Base-by-base conservation (phyloP, 1,140 invertebrate species). In the Babylonia areolata region DNA sequence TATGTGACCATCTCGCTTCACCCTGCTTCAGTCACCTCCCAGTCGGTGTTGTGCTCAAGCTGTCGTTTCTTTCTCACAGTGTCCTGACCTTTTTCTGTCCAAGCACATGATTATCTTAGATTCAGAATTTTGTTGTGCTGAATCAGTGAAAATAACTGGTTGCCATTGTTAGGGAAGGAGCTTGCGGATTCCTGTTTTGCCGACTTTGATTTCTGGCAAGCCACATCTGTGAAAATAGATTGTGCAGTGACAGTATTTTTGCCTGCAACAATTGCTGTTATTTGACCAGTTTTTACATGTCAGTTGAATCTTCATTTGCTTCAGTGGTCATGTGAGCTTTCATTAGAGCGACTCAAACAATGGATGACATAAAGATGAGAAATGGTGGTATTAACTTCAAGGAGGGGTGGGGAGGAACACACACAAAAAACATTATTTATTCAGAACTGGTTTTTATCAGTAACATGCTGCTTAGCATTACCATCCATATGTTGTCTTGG, bases 21-120 rank as follows among this genome's bases (percentile, higher is more conserved):
- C 71, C 35, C 75, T 77, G 75, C 75, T 39, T 77, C 75, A 39
- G 35, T 77, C 28, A 40, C 37, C 35, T 40, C 37, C 75, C 37
- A 40, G 37, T 77, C 37, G 5, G 20, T 77, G 75, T 77, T 77
- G 75, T 77, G 75, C 75, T 77, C 17, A 35, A 73, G 6, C 1
- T 12, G 15, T n/a, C 15, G 15, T 23, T 23, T 23, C 31, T 73
- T 33, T 35, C 31, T 73, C 71, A 73, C 35, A n/a, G 35, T 37
- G 35, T 31, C 58, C 35, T 15, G 3, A 6, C 35, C 69, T 35
- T 73, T 15, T 17, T 31, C 31, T 73, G 71, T 37, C 69, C 3
- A 12, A n/a, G 1, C 58, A 64, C 58, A 23, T 12, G 58, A 6
- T n/a, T n/a, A n/a, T n/a, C n/a, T 23, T 64, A 64, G 23, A 64